Percentiles rank a stretch among this genome's conserved stretches.
phyloP scores from a whole-genome alignment of 1,140 invertebrate species.

The Drosophila arawakana region DNA sequence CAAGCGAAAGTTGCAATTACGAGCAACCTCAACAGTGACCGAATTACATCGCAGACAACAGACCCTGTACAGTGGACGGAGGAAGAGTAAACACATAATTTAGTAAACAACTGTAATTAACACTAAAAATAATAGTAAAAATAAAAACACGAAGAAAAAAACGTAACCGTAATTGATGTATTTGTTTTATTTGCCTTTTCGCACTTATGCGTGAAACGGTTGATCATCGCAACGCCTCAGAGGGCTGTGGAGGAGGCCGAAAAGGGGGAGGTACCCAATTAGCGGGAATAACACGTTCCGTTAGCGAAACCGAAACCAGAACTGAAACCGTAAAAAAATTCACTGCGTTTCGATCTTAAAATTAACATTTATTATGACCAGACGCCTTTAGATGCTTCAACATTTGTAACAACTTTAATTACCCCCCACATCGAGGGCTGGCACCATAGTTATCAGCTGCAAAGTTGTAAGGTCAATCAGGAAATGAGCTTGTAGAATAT shows the following conservation, averaged over 20 bases:
- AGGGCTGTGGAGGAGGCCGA: neutral
- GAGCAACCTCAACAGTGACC: slow-evolving; percentile 47
- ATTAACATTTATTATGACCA: slow-evolving; percentile 27
- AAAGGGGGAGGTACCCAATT: slow-evolving; percentile 18
- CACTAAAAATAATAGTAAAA: slow-evolving; percentile 6
- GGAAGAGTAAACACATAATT: neutral
- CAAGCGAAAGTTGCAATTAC: slow-evolving; percentile 28
- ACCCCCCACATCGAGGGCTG: slow-evolving; percentile 19
- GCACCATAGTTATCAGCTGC: slow-evolving; percentile 23
- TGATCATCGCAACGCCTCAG: slow-evolving; percentile 24
- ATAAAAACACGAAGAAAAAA: neutral
- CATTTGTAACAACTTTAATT: slow-evolving; percentile 68
- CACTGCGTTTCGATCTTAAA: slow-evolving; percentile 24
- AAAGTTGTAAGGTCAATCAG: slow-evolving; percentile 23
- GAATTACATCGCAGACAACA: slow-evolving; percentile 19
- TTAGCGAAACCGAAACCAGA: neutral
- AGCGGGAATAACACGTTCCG: slow-evolving; percentile 56
- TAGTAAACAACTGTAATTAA: slow-evolving; percentile 20
- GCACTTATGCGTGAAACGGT: slow-evolving; percentile 63
- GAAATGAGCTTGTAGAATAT: slow-evolving; percentile 5
- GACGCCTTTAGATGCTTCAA: slow-evolving; percentile 23
- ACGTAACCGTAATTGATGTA: slow-evolving; percentile 39
- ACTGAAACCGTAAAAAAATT: neutral
- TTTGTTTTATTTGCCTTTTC: slow-evolving; percentile 49
- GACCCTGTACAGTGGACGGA: neutral